Percentiles rank a stretch among this genome's conserved stretches.
Conservation (phyloP, 2,797 vertebrate species). For the Micromesistius poutassou region DNA sequence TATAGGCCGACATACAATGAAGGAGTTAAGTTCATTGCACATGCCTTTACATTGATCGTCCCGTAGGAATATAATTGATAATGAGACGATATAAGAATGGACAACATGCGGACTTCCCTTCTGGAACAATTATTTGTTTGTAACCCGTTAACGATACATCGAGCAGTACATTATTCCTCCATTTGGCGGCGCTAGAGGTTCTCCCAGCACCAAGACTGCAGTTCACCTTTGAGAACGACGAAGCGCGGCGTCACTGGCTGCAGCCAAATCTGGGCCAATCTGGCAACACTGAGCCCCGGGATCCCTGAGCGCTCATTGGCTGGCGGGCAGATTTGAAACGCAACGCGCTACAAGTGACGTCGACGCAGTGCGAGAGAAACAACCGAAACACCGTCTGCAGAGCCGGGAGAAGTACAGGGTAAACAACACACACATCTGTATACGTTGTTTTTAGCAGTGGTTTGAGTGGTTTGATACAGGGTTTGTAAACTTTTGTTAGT, state of each 20-base stretch:
- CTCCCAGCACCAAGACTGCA: background rate
- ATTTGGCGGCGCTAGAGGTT: background rate
- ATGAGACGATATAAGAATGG: background rate
- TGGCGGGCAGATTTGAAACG: conserved; percentile 73
- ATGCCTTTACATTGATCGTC: background rate
- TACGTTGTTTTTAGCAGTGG: background rate
- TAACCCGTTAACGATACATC: background rate
- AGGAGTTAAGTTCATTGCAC: background rate
- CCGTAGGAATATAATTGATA: background rate
- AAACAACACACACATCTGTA: background rate
- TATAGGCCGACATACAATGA: background rate
- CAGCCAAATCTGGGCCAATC: no score
- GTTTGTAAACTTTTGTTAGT: background rate
- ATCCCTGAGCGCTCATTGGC: conserved; percentile 63
- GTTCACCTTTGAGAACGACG: background rate
- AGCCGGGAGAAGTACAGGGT: background rate
- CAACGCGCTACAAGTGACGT: conserved; percentile 36
- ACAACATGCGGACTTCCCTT: background rate
- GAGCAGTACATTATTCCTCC: background rate
- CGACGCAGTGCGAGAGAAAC: background rate
- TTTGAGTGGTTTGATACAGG: background rate
- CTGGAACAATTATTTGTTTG: background rate
- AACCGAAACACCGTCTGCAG: background rate
- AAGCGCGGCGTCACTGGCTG: no score
- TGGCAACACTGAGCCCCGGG: background rate